Base-by-base conservation (phyloP, 2,113 vertebrate genomes). In the Chamaetylas fuelleborni region DNA sequence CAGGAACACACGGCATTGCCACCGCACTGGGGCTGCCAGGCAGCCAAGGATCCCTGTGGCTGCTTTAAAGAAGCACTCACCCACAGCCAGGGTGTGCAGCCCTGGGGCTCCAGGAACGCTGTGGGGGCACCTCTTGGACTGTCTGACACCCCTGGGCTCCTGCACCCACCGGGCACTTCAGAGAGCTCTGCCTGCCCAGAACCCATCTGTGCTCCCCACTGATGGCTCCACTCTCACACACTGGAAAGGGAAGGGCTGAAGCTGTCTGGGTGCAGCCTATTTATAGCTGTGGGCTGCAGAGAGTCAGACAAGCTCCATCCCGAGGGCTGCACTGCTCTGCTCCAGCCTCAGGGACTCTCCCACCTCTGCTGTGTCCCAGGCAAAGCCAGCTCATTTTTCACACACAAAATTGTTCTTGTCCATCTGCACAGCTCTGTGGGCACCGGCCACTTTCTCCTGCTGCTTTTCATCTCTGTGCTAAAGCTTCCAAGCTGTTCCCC, bases 151-250 rank as follows among this genome's bases (percentile, higher is more conserved):
- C 38, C 42, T 3, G 69, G 57, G 58, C 42, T 16, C 5, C 65
- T 20, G 42, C 29, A 45, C 47, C 13, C 61, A 8, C 8, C 0
- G 0, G 22, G 22, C 4, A 1, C 23, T 17, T 24, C 10, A 24
- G 26, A 0, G 31, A 66, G 64, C 19, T 48, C 12, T 2, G 3
- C 57, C n/a, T 57, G 67, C n/a, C n/a, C 34, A 11, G 25, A 33
- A 0, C 25, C 78, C 2, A 2, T 12, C n/a, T 11, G 4, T 3
- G 10, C 81, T 62, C 31, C 34, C 54, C 40, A 4, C 34, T 2
- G 43, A 6, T 3, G 24, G 3, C 54, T 69, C 45, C 0, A 1
- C 56, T 2, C 45, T 31, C 5, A 1, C 29, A 22, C 42, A 19
- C 26, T 4, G 1, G 7, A 2, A 38, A 33, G 38, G 53, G 43